phyloP scores from a whole-genome alignment of 2,797 vertebrate genomes.

The Poeciliopsis paucimaculata region DNA sequence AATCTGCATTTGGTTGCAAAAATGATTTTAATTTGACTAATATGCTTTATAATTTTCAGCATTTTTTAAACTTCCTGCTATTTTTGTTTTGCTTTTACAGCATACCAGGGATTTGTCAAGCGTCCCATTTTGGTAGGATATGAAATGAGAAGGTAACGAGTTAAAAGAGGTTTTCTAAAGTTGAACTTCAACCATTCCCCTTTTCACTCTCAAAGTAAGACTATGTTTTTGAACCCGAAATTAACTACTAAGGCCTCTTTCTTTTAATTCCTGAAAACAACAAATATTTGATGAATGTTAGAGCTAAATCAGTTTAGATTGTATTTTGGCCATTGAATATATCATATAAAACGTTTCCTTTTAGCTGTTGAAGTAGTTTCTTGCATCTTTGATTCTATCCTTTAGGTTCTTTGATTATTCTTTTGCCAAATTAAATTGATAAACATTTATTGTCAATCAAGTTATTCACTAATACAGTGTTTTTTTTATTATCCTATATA shows the following conservation, averaged over 20 bases:
- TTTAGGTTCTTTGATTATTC: not conserved
- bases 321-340: not conserved
- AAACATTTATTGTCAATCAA: not conserved
- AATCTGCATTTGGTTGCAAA: not conserved
- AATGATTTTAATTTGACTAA: not conserved
- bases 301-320: not conserved
- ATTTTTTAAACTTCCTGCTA: not conserved
- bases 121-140: not conserved
- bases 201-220: not conserved
- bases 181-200: not conserved
- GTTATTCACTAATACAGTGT: not conserved
- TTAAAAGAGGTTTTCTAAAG: not conserved
- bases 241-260: not conserved
- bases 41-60: not conserved
- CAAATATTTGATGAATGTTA: not conserved
- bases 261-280: not conserved
- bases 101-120: not conserved
- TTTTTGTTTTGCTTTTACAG: not conserved
- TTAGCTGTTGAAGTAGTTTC: not conserved
- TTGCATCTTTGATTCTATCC: not conserved
- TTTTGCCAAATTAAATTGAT: not conserved
- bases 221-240: not conserved
- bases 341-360: not conserved
- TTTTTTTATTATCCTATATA: not conserved
- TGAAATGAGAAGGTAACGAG: not conserved